A percentile compares a stretch with the other conserved stretches of the same genome.
Conservation (phyloP, 2,888 invertebrate species). For the Metacarcinus magister region DNA sequence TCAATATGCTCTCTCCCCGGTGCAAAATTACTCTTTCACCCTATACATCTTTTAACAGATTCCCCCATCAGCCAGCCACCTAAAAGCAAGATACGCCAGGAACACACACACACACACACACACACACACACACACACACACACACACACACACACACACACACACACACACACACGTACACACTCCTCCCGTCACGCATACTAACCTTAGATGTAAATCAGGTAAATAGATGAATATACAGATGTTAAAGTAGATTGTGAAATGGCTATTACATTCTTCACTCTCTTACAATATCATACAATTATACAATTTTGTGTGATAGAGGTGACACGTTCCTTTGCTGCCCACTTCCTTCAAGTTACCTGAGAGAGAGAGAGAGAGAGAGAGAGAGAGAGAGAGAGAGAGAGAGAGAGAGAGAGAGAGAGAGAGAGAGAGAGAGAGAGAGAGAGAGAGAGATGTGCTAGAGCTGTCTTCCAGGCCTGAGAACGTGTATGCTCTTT, state of each 20-base stretch:
- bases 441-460: not conserved
- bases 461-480: not conserved
- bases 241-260: too few species aligned
- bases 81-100: not conserved
- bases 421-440: not conserved
- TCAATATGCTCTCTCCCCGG: not conserved
- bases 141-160: too few species aligned
- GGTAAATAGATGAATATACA: too few species aligned
- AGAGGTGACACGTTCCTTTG: too few species aligned
- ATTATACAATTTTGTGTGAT: too few species aligned
- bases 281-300: too few species aligned
- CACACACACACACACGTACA: too few species aligned
- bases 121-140: too few species aligned
- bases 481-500: not conserved
- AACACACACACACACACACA: not conserved
- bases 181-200: not conserved
- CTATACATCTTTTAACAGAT: not conserved
- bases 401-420: slow-evolving; percentile 21
- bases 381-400: slow-evolving; percentile 12
- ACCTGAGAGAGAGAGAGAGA: not conserved
- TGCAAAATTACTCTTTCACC: slow-evolving; percentile 31
- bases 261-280: too few species aligned
- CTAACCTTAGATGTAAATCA: not conserved
- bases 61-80: not conserved
- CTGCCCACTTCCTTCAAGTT: too few species aligned